Base-by-base conservation (phyloP, 2,888 invertebrate species). In the Agriopis leucophaearia region DNA sequence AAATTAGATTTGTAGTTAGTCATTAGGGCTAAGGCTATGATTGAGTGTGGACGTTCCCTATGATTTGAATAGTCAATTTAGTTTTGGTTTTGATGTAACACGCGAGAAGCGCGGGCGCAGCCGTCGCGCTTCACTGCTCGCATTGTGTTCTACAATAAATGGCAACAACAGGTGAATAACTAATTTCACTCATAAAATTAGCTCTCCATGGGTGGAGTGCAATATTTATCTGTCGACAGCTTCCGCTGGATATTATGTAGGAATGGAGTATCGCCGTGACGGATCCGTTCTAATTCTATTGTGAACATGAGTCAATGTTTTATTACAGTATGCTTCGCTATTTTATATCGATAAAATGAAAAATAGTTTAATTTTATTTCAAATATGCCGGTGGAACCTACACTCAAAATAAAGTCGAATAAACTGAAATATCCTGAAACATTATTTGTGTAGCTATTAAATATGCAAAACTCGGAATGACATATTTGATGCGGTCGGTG, bases 101-200 rank as follows among this genome's bases (percentile, higher is more conserved):
- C 63, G 66, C 68, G 64, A 87, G 27, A 27, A 27, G 88, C 83
- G 86, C 80, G 85, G 91, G 92, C 80, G 88, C 86, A 90, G 88
- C 87, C 81, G 88, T 82, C 80, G 82, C 88, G 87, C 84, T 87
- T 76, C 85, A 82, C 83, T 84, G 84, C 73, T 81, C 83, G 80
- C 88, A 91, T 94, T 94, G 93, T 93, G 81, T 80, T 84, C 86
- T 88, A 88, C 90, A 89, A 92, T 92, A 93, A 94, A 94, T 92
- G 90, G 88, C 92, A 92, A 91, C 91, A 92, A 91, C 93, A 94
- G 93, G 93, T 94, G 92, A 93, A 92, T 91, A 89, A 92, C 91
- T 93, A 92, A 93, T 94, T 94, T 93, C 89, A 90, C 90, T 91
- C 87, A 91, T 92, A 92, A 92, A 90, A 91, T 91, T 90, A 93